phyloP scores from a whole-genome alignment of 2,113 vertebrate species.

The Gulo gulo region DNA sequence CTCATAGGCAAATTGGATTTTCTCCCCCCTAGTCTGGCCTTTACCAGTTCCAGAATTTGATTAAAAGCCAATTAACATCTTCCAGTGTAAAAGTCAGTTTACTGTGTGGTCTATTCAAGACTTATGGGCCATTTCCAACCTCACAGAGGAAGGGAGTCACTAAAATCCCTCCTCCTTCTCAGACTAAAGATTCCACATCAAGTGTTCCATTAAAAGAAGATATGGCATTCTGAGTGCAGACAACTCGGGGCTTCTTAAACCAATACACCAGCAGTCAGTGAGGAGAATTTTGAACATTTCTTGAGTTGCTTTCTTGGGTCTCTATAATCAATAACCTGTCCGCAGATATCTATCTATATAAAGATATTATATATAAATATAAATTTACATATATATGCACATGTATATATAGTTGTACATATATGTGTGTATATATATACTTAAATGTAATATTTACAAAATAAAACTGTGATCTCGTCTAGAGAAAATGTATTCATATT shows the following conservation, averaged over 20 bases:
- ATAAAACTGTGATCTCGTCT: conserved; percentile 90
- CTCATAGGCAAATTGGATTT: conserved; percentile 45
- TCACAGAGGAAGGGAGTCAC: conserved; percentile 46
- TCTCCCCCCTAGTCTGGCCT: conserved; percentile 45
- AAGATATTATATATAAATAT: conserved; percentile 83
- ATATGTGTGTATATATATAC: conserved; percentile 85
- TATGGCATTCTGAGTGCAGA: conserved; percentile 79
- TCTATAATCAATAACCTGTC: conserved; percentile 84
- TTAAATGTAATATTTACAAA: conserved; percentile 88
- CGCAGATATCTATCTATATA: conserved; percentile 83
- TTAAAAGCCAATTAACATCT: conserved; percentile 59
- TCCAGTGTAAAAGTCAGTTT: conserved; percentile 66
- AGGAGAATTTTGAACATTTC: conserved; percentile 79
- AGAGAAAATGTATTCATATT: conserved; percentile 88
- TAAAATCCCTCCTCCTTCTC: conserved; percentile 64
- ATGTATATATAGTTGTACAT: conserved; percentile 85
- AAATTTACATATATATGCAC: conserved; percentile 83
- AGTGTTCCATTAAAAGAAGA: conserved; percentile 53
- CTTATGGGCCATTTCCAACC: conserved; percentile 59
- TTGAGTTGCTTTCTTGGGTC: conserved; percentile 82
- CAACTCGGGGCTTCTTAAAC: conserved; percentile 76
- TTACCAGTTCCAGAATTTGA: conserved; percentile 64
- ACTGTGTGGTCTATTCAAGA: conserved; percentile 35
- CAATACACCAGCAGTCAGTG: conserved; percentile 83
- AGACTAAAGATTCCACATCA: conserved; percentile 51